These are phyloP conservation scores for Rhagoletis zephyria DNA, from an alignment of 1,140 invertebrate species.

Conservation along the genomic window DNA sequence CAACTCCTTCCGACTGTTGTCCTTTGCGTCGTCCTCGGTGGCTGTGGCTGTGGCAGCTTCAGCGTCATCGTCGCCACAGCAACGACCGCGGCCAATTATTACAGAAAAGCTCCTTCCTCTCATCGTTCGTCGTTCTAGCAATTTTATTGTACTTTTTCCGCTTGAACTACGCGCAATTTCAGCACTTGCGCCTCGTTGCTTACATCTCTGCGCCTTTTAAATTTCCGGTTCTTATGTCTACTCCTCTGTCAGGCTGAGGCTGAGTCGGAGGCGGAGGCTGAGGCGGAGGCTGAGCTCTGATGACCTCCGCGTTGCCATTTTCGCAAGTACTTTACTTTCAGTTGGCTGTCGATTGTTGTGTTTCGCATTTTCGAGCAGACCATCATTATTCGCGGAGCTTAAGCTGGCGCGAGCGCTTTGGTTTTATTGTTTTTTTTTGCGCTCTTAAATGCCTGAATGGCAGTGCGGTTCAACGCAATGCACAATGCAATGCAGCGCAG, in stretches of 20 bases:
- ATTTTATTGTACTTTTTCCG: conserved; percentile 46
- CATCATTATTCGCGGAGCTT: conserved; percentile 33
- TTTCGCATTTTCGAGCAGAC: conserved; percentile 2
- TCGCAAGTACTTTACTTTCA: background rate
- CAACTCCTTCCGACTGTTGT: background rate
- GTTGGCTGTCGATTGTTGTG: conserved; percentile 34
- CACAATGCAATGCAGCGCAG: background rate
- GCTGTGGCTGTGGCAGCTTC: background rate
- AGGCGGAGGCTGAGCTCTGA: background rate
- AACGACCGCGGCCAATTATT: conserved; percentile 46
- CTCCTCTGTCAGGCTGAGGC: too few relatives aligned
- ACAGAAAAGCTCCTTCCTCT: background rate
- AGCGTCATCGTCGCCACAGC: conserved; percentile 17
- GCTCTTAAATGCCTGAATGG: conserved; percentile 20
- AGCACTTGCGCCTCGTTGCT: background rate
- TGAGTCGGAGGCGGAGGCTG: too few relatives aligned
- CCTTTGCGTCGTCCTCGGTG: background rate
- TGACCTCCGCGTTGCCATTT: conserved; percentile 20
- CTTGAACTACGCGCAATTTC: conserved; percentile 23
- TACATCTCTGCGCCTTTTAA: background rate
- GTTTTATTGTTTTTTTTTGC: background rate
- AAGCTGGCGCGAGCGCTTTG: background rate
- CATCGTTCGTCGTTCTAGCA: background rate
- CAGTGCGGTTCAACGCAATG: conserved; percentile 10
- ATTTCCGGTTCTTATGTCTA: background rate